These are phyloP conservation scores for Pediacus dermestoides DNA, from an alignment of 2,888 invertebrate species.

Conservation along the genomic window DNA sequence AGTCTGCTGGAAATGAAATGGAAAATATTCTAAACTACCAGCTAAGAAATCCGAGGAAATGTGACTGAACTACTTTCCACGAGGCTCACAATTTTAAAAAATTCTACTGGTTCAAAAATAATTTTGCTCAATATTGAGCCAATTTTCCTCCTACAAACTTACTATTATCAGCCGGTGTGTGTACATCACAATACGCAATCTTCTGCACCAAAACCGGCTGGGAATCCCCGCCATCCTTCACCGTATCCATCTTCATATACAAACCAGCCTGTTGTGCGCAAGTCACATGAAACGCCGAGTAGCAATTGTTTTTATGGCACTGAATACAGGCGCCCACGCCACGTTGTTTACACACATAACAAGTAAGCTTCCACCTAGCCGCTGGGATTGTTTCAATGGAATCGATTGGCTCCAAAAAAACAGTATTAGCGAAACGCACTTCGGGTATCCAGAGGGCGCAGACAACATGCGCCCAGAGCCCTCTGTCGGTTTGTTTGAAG, in stretches of 20 bases:
- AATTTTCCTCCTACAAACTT: conserved; percentile 10
- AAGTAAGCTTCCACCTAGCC: conserved; percentile 93
- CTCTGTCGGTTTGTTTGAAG: conserved; percentile 95
- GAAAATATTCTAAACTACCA: no score
- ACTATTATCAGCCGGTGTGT: conserved; percentile 70
- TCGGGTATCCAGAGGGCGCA: conserved; percentile 99
- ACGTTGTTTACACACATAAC: conserved; percentile 93
- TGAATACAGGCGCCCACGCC: conserved; percentile 96
- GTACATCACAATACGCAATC: conserved; percentile 93
- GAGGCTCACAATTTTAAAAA: no score
- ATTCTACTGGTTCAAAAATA: no score
- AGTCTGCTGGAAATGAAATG: no score
- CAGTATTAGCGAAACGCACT: conserved; percentile 96
- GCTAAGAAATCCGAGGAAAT: no score
- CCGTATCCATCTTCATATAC: conserved; percentile 96
- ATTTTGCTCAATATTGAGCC: no score
- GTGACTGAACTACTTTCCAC: no score
- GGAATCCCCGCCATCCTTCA: conserved; percentile 54
- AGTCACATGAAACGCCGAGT: conserved; percentile 97
- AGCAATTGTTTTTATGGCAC: conserved; percentile 94
- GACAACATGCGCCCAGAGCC: conserved; percentile 97
- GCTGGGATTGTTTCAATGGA: conserved; percentile 94
- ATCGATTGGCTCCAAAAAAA: conserved; percentile 96
- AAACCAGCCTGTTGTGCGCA: conserved; percentile 96
- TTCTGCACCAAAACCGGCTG: conserved; percentile 86